phyloP scores from a whole-genome alignment of 2,888 invertebrate species.

The Agrotis ipsilon region DNA sequence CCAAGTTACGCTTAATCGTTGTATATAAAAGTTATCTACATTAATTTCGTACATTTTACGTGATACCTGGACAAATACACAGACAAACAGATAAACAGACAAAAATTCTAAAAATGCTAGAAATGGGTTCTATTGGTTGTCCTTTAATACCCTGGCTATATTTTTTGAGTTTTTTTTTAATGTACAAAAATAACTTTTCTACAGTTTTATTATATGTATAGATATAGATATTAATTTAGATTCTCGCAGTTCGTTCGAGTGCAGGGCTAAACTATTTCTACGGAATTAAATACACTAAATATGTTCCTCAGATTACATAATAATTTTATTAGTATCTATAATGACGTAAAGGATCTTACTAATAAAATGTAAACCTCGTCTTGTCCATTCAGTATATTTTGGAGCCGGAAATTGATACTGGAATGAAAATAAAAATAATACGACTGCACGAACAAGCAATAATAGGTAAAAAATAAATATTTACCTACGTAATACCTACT shows the following conservation, averaged over 20 bases:
- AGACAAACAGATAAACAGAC: too few species aligned
- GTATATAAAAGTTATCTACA: too few species aligned
- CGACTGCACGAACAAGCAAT: conserved; percentile 14
- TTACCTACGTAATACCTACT: not conserved
- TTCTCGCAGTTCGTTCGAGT: not conserved
- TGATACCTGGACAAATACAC: too few species aligned
- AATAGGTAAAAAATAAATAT: not conserved
- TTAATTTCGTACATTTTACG: too few species aligned
- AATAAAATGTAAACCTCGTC: not conserved
- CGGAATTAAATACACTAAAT: not conserved
- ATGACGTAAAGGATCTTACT: not conserved
- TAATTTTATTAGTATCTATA: not conserved
- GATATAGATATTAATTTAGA: not conserved
- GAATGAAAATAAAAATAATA: conserved; percentile 43
- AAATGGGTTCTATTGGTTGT: too few species aligned
- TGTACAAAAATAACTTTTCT: too few species aligned
- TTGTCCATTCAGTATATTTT: conserved; percentile 11
- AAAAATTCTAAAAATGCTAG: too few species aligned
- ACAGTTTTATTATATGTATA: too few species aligned
- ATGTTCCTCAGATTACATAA: not conserved
- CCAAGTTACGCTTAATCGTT: too few species aligned
- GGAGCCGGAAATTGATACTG: conserved; percentile 18
- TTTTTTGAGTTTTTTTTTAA: too few species aligned
- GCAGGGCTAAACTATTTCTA: not conserved
- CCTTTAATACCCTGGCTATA: too few species aligned